phyloP scores from a whole-genome alignment of 2,888 invertebrate species.

The Aproaerema taeniolella region DNA sequence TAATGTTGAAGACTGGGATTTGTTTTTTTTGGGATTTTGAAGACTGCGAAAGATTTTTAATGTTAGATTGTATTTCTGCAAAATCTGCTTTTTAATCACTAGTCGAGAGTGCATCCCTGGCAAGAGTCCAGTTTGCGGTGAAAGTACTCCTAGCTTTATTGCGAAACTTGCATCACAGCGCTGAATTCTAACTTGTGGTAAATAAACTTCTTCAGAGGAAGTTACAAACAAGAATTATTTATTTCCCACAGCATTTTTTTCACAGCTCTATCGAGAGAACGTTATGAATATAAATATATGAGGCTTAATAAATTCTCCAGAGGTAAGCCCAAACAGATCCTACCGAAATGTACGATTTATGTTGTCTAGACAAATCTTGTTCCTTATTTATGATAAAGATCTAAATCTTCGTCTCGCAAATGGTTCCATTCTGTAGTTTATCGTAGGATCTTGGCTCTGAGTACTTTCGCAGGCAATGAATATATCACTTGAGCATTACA shows the following conservation, averaged over 20 bases:
- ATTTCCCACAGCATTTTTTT: background rate
- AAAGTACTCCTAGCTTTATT: conserved; percentile 29
- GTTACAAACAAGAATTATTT: conserved; percentile 1
- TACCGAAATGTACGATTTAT: conserved; percentile 16
- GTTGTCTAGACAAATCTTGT: conserved; percentile 3
- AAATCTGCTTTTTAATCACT: too few species aligned
- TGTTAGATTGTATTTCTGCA: background rate
- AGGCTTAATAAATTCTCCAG: background rate
- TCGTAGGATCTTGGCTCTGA: too few species aligned
- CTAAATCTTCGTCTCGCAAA: background rate
- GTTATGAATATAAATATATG: background rate
- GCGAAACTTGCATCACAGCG: conserved; percentile 8
- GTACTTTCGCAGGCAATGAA: too few species aligned
- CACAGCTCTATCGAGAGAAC: background rate
- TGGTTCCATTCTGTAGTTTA: too few species aligned
- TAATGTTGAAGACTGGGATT: too few species aligned
- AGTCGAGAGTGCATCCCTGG: conserved; percentile 33
- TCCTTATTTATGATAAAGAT: background rate
- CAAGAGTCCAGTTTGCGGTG: conserved; percentile 34
- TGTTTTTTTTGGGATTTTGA: too few species aligned
- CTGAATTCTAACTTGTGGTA: background rate
- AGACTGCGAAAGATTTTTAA: too few species aligned
- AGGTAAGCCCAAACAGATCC: background rate
- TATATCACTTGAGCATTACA: too few species aligned
- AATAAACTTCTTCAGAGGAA: background rate